A percentile compares a stretch with the other conserved stretches of the same genome.
phyloP scores from a whole-genome alignment of 64 coral and sea anemone genomes.

The Dendrophyllia cribrosa region DNA sequence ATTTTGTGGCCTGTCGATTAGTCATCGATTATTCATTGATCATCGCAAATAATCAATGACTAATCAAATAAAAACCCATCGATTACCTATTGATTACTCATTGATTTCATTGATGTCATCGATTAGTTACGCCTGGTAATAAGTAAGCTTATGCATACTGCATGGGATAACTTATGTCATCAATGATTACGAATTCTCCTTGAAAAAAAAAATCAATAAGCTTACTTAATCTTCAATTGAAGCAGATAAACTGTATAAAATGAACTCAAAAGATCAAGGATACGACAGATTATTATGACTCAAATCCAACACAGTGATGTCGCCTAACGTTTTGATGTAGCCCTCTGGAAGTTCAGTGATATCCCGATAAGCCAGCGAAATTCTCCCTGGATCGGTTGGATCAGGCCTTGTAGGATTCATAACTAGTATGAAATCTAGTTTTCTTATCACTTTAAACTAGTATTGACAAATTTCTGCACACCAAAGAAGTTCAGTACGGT shows the following conservation, averaged over 20 bases:
- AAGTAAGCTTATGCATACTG: too few species aligned
- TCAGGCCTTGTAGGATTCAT: constrained; percentile 12
- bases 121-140: too few species aligned
- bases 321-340: constrained; percentile 39
- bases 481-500: neutral
- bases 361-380: constrained; percentile 88
- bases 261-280: constrained; percentile 61
- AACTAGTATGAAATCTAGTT: neutral
- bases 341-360: constrained; percentile 55
- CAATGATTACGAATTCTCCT: too few species aligned
- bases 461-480: neutral
- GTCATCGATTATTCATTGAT: too few species aligned
- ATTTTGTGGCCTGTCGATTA: too few species aligned
- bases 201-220: too few species aligned
- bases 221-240: neutral
- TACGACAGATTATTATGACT: constrained; percentile 93
- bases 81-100: too few species aligned
- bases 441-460: neutral
- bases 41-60: too few species aligned
- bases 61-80: too few species aligned
- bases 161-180: too few species aligned
- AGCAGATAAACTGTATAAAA: neutral
- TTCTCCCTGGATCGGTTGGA: constrained; percentile 70
- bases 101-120: too few species aligned
- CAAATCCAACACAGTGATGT: constrained; percentile 83